Base-by-base conservation (phyloP, 2,113 vertebrate genomes). In the Anhinga anhinga region DNA sequence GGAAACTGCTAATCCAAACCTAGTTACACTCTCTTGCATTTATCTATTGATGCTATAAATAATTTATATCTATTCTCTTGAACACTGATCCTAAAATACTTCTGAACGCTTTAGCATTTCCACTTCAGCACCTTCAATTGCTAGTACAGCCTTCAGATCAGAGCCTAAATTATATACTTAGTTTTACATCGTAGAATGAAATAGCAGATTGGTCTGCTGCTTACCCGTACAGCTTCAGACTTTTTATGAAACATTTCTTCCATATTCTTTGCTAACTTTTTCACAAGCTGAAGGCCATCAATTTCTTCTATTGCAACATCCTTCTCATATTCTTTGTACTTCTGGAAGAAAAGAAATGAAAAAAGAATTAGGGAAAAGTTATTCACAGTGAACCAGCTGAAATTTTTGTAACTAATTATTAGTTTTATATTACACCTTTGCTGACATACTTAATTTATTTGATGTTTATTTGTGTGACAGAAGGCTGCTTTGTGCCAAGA, bases 181-280 rank as follows among this genome's bases (percentile, higher is more conserved):
- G 22, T 65, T 88, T 91, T 72, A 80, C 7, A 70, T 29, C 29
- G 26, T 0, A 58, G 65, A 76, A 93, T 25, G 29, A 78, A 89
- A 82, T 30, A 80, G 34, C 26, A 84, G 65, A 66, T 30, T 82
- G n/a, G 67, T 85, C 55, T 82, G 38, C 36, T 44, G 97, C 99
- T 91, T 97, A 99, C 99, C 98, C 99, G 98, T 55, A 99, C 99
- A 0, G 99, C 99, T 95, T 99, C 98, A 19, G 99, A 98, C 93
- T 99, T 99, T 97, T 99, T 99, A 94, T 99, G 99, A 97, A 99
- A 99, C 99, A 99, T 99, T 97, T 99, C 99, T 96, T 99, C 99
- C 99, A 99, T 99, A 97, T 99, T 99, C 95, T 99, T 99, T 52
- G 99, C 99, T 96, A 99, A 97, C 89, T 98, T 99, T 95, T 99